Evolutionary conservation across 2,797 vertebrate genomes (phyloP).

Genomic region (Sylvilagus floridanus): DNA sequence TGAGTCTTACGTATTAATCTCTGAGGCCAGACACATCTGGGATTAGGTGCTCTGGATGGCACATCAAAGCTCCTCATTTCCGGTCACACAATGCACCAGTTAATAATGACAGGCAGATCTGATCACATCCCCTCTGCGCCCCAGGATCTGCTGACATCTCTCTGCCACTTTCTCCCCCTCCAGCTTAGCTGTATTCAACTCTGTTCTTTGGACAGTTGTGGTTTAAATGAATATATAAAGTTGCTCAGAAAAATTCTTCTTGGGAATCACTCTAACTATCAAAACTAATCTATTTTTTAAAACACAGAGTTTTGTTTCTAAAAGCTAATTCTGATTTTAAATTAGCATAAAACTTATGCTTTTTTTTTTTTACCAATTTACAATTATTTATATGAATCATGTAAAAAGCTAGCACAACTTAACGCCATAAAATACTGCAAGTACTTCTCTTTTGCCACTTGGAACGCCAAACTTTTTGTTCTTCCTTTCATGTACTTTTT

Average conservation of each 20-base stretch:
- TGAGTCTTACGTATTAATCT: not conserved
- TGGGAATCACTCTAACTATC: not conserved
- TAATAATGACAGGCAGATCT: not conserved
- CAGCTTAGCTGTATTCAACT: not conserved
- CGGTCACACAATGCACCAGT: conserved; percentile 36
- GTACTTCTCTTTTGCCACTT: not conserved
- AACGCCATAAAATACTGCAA: not conserved
- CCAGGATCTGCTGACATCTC: not conserved
- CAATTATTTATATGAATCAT: not conserved
- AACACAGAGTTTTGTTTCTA: not conserved
- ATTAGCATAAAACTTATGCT: conserved; percentile 12
- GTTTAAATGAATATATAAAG: conserved; percentile 8
- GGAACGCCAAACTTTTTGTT: not conserved
- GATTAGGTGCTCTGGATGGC: conserved; percentile 1
- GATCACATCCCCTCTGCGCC: not conserved
- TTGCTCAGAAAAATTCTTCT: not conserved
- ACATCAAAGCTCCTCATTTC: conserved; percentile 7
- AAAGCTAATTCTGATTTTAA: conserved; percentile 51
- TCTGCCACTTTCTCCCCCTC: not conserved
- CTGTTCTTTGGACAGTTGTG: not conserved
- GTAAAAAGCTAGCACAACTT: not conserved
- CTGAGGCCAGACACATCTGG: not conserved
- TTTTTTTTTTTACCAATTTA: conserved; percentile 26
- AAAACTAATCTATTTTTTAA: not conserved
- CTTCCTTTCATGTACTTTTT: not conserved